Conservation (phyloP, 2,888 invertebrate genomes). For the Sinodicranocentrus sp. region DNA sequence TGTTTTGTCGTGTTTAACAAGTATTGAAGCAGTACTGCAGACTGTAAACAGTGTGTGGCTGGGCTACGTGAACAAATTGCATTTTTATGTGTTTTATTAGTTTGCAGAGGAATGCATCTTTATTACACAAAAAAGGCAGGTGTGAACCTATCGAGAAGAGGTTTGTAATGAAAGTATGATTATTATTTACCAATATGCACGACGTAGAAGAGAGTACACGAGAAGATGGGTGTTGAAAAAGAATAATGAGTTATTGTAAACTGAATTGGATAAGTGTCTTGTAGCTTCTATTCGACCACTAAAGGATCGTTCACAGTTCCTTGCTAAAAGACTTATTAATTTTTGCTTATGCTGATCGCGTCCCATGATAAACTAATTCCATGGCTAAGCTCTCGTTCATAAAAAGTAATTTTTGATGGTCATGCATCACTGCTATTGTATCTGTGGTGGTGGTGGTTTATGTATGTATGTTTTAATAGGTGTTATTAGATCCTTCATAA, state of each 20-base stretch:
- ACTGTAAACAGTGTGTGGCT: neutral
- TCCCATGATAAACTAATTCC: conserved; percentile 52
- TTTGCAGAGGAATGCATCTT: conserved; percentile 12
- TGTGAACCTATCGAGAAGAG: neutral
- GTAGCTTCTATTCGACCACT: neutral
- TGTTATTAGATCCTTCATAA: conserved; percentile 9
- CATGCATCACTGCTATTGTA: conserved; percentile 29
- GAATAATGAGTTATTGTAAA: conserved; percentile 31
- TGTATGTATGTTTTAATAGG: neutral
- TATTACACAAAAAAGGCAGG: conserved; percentile 15
- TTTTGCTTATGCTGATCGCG: conserved; percentile 44
- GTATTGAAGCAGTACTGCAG: conserved; percentile 2
- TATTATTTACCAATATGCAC: neutral
- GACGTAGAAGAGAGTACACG: neutral
- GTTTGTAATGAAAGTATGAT: neutral
- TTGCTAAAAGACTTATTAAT: conserved; percentile 56
- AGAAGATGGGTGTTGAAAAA: conserved; percentile 28
- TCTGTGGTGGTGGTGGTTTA: neutral
- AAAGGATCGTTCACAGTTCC: conserved; percentile 40
- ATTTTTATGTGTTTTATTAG: conserved; percentile 10
- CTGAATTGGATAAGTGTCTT: conserved; percentile 15
- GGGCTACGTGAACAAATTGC: conserved; percentile 37
- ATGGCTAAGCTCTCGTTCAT: conserved; percentile 30
- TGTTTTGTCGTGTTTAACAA: conserved; percentile 21
- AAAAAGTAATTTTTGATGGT: conserved; percentile 38